phyloP scores from a whole-genome alignment of 1,140 invertebrate species.

The Neodiprion virginianus region DNA sequence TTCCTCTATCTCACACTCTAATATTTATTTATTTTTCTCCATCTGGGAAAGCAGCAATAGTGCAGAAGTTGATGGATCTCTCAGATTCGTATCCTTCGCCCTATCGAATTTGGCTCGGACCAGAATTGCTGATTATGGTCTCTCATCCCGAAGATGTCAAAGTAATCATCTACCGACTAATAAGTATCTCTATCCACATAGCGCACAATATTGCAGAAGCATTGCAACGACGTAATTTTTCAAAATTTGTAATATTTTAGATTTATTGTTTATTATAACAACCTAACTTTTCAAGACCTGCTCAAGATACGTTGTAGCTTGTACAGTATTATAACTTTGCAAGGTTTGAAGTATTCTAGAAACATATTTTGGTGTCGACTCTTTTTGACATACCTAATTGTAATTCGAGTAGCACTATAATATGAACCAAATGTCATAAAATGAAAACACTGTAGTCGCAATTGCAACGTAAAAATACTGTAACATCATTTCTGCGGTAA shows the following conservation, averaged over 20 bases:
- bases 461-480: not conserved
- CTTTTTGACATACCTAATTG: too few relatives aligned
- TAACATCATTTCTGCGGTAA: too few relatives aligned
- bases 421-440: not conserved
- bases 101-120: slow-evolving; percentile 35
- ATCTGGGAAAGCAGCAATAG: not conserved
- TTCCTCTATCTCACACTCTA: not conserved
- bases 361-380: too few relatives aligned
- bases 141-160: slow-evolving; percentile 51
- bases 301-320: too few relatives aligned
- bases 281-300: too few relatives aligned
- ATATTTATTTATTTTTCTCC: not conserved
- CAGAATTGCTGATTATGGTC: slow-evolving; percentile 42
- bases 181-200: too few relatives aligned
- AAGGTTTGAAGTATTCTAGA: too few relatives aligned
- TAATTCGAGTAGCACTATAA: not conserved
- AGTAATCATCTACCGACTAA: not conserved
- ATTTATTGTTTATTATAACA: not conserved
- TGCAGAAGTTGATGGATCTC: not conserved
- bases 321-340: too few relatives aligned
- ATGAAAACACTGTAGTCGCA: not conserved
- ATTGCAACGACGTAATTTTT: too few relatives aligned
- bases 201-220: too few relatives aligned
- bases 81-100: not conserved
- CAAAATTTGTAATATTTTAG: not conserved